Base-by-base conservation (phyloP, 1,140 invertebrate genomes). In the Zaprionus taronus region DNA sequence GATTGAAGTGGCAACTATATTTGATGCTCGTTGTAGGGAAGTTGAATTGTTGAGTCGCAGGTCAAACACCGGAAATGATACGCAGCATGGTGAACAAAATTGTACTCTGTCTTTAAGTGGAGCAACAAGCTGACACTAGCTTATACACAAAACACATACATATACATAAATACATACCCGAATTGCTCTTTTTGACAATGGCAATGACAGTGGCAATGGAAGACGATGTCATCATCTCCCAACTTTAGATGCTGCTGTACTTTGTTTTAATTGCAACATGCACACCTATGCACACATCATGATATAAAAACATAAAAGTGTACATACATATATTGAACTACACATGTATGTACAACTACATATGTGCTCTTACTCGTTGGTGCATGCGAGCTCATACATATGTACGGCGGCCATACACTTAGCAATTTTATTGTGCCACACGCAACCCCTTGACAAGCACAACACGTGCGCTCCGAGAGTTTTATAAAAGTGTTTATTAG, bases 401-500 rank as follows among this genome's bases (percentile, higher is more conserved):
- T 49, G 20, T 6, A 24, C 22, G 20, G 20, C 47, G 5, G 4
- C 78, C 84, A 87, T 83, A 78, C 83, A 87, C 84, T 87, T 81
- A 83, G 78, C 68, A 69, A 79, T 87, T 87, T 87, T 87, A 87
- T 87, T 73, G 85, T 83, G 56, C 26, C 12, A 70, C 65, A 41
- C 51, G 49, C 70, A 83, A 78, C 84, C 83, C 81, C 81, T 87
- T 87, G 83, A 89, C 83, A 87, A 83, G 79, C 71, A 85, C 81
- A 80, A 87, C 84, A 87, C 83, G 84, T 89, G 83, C 84, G 81
- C 79, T 89, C 83, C 72, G 68, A 84, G 84, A 89, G 89, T 87
- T 85, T 84, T 89, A 89, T 83, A 89, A 83, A 72, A 87, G 83
- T 87, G 83, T 87, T 87, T 87, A 89, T 87, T 83, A 70, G 83